Conservation (phyloP, 2,888 invertebrate species). For the Cephalotes varians region DNA sequence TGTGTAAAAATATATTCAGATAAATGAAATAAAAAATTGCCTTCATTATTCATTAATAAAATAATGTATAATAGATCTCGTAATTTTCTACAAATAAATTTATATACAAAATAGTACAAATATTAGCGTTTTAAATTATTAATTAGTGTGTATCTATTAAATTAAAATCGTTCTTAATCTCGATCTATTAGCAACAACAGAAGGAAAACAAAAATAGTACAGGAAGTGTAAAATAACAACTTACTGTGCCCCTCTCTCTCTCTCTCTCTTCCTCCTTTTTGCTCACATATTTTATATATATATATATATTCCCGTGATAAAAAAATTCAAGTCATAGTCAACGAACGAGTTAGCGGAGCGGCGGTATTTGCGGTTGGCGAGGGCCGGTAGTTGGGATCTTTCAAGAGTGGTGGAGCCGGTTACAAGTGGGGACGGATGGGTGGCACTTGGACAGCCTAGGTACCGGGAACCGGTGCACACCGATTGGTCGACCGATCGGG, state of each 20-base stretch:
- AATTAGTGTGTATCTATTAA: not conserved
- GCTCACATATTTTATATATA: not conserved
- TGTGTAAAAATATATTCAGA: not conserved
- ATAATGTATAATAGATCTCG: not conserved
- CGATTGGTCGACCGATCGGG: conserved; percentile 73
- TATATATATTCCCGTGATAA: not conserved
- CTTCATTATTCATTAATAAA: conserved; percentile 10
- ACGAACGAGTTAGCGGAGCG: not conserved
- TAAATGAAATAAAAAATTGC: not conserved
- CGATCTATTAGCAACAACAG: not conserved
- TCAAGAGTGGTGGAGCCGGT: conserved; percentile 62
- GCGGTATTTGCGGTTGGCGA: conserved; percentile 36
- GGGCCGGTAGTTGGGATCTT: conserved; percentile 42
- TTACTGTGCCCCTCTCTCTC: not conserved
- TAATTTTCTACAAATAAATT: not conserved
- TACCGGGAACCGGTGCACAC: conserved; percentile 36
- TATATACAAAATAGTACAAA: not conserved
- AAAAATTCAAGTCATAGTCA: not conserved
- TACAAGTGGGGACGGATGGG: conserved; percentile 69
- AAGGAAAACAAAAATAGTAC: not conserved
- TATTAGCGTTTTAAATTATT: not conserved
- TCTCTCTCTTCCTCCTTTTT: not conserved
- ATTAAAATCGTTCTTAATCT: not conserved
- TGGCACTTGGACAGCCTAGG: conserved; percentile 58
- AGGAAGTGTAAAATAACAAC: not conserved